Percentiles rank a stretch among this genome's conserved stretches.
phyloP scores from a whole-genome alignment of 1,140 invertebrate species.

The Coelopa frigida region DNA sequence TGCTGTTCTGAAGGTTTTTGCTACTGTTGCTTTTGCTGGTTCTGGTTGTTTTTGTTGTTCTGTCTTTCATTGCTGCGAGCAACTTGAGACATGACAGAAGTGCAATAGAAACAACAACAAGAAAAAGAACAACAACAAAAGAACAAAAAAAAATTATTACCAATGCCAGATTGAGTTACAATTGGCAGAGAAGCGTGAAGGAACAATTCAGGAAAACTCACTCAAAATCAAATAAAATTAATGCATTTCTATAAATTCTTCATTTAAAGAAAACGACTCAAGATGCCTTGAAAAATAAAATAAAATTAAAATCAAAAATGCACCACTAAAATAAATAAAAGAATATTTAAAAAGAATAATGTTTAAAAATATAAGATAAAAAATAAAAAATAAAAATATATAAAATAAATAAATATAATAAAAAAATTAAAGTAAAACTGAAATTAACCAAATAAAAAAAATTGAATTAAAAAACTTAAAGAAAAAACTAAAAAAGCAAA shows the following conservation, averaged over 20 bases:
- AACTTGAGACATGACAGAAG: background rate
- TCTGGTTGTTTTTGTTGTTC: no score
- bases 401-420: background rate
- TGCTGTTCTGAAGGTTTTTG: no score
- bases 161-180: no score
- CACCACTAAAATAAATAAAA: background rate
- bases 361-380: background rate
- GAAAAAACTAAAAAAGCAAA: background rate
- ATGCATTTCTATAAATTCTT: no score
- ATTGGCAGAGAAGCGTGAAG: no score
- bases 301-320: background rate
- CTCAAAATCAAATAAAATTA: no score
- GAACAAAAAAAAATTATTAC: background rate
- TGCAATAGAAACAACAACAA: background rate
- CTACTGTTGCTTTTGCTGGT: no score
- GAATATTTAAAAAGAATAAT: conserved; percentile 3
- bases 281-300: background rate
- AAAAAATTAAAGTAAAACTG: background rate
- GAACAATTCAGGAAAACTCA: no score
- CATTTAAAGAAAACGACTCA: no score
- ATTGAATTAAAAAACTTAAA: background rate
- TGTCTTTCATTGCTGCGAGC: no score
- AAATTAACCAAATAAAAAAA: background rate
- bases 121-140: background rate
- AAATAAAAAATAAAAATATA: background rate